Evolutionary conservation across 2,113 vertebrate species (phyloP), one percentile per base, ranked within the genome.

Genomic region (Sinosuthora webbiana): DNA sequence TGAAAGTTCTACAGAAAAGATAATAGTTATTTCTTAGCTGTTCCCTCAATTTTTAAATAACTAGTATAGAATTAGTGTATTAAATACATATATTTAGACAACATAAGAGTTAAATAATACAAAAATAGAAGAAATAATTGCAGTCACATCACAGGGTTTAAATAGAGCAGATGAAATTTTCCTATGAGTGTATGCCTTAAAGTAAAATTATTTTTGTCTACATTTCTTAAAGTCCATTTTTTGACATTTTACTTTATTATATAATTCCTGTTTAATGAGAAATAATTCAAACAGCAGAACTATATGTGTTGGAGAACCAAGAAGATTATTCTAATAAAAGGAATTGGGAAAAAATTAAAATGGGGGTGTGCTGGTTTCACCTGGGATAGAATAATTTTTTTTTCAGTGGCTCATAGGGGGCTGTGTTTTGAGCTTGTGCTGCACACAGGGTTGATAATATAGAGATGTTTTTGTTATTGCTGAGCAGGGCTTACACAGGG

Each of bases 181-280:
- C 13, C 5, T 1, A 37, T 27, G 1, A 49, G 55, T 3, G 11
- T 9, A 49, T 7, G 18, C 1, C 1, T 7, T 52, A 49, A 87
- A 28, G n/a, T 67, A 78, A 64, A 79, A 25, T 15, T 22, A 1
- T 2, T 64, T 92, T 73, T 62, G 5, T 42, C 10, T 59, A 22
- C 7, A 60, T 56, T 65, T 75, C 24, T 80, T 67, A 18, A 65
- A 83, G 42, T 5, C 25, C 1, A 28, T n/a, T 59, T 44, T 55
- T 68, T 68, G 8, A 53, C 63, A 41, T 67, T 76, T 53, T 67
- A 15, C 3, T 69, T 64, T 37, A 45, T 67, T 81, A 41, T 50
- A 41, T 21, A 39, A 42, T 41, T 59, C 10, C 2, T 30, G 10
- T 31, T 49, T 47, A 49, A 68, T 2, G 13, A 69, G 41, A 71